Evolutionary conservation across 2,113 vertebrate genomes (phyloP).

Genomic region (Trematomus loennbergii): DNA sequence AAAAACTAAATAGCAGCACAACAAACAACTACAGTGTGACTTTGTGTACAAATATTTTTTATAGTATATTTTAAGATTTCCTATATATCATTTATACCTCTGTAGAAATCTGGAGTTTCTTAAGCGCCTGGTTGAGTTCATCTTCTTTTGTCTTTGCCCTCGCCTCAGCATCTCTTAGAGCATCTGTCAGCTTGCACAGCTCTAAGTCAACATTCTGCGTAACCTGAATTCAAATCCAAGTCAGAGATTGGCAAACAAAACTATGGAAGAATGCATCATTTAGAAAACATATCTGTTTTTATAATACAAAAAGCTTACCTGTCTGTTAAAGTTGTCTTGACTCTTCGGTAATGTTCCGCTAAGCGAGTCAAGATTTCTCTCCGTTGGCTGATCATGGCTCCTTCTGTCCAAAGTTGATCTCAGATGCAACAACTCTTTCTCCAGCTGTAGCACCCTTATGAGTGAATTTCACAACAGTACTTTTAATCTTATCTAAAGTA

Average conservation of each 20-base stretch:
- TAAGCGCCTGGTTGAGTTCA: conserved; percentile 66
- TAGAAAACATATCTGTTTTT: background rate
- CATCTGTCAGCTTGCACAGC: conserved; percentile 64
- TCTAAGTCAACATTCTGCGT: conserved; percentile 63
- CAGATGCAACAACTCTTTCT: conserved; percentile 79
- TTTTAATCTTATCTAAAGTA: background rate
- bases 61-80: background rate
- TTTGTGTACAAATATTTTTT: background rate
- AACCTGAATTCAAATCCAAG: conserved; percentile 42
- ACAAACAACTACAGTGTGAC: background rate
- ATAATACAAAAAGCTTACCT: conserved; percentile 28
- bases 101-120: conserved; percentile 64
- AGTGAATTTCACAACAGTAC: conserved; percentile 27
- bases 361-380: background rate
- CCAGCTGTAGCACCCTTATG: conserved; percentile 80
- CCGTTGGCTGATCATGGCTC: background rate
- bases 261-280: background rate
- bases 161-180: conserved; percentile 69
- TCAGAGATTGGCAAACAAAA: background rate
- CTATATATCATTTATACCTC: conserved; percentile 50
- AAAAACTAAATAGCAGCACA: background rate
- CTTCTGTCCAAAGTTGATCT: conserved; percentile 63
- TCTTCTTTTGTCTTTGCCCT: conserved; percentile 64
- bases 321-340: conserved; percentile 63
- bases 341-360: conserved; percentile 40